Evolutionary conservation across 1,140 invertebrate species (phyloP).

Genomic region (Phortica variegata): DNA sequence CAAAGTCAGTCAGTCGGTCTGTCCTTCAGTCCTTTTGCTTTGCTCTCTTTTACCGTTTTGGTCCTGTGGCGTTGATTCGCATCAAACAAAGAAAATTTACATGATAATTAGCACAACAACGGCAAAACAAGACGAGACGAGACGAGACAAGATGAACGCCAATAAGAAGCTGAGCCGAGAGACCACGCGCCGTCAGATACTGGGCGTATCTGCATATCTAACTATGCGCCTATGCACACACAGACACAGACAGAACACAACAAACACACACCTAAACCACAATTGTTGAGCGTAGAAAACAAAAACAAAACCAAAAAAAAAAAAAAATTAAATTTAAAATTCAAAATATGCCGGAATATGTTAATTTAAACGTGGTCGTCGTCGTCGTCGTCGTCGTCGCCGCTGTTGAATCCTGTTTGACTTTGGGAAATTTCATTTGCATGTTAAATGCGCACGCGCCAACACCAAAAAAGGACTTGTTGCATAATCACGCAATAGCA

Average conservation of each 20-base stretch:
- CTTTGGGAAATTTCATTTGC: slow-evolving; percentile 10
- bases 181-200: no score
- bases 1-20: slow-evolving; percentile 22
- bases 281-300: no score
- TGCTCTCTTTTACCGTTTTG: no score
- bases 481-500: slow-evolving; percentile 46
- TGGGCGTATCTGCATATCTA: no score
- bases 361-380: slow-evolving; percentile 2
- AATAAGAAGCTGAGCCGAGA: no score
- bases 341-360: slow-evolving; percentile 26
- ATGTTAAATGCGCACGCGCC: slow-evolving; percentile 54
- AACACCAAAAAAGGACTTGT: slow-evolving; percentile 46
- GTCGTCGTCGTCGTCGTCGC: background rate
- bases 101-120: slow-evolving; percentile 43
- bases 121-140: background rate
- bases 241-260: no score
- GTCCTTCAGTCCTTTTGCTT: no score
- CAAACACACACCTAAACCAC: no score
- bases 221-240: no score
- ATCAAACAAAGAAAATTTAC: slow-evolving; percentile 44
- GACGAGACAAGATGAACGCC: no score
- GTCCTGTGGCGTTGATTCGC: no score
- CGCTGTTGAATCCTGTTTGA: slow-evolving; percentile 7
- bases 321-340: slow-evolving; percentile 40
- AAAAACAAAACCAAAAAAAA: slow-evolving; percentile 10